These are phyloP conservation scores for Eupithecia abbreviata DNA, from an alignment of 2,888 invertebrate genomes.

Conservation along the genomic window DNA sequence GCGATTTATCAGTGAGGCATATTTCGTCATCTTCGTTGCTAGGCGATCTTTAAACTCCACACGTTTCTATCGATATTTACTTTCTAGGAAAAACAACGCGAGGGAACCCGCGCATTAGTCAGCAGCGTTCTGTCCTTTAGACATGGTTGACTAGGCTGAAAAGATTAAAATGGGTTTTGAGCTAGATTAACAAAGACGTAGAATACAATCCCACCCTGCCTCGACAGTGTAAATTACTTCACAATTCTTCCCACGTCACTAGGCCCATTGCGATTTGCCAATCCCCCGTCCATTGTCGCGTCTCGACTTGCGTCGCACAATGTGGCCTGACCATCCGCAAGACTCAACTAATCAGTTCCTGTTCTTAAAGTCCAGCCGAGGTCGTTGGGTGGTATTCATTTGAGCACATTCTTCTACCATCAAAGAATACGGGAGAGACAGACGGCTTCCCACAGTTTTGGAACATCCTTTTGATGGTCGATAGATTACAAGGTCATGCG, in stretches of 20 bases:
- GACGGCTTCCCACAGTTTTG: conserved; percentile 33
- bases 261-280: conserved; percentile 29
- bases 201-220: background rate
- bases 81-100: background rate
- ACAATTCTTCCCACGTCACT: conserved; percentile 28
- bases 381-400: conserved; percentile 40
- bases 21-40: conserved; percentile 8
- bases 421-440: conserved; percentile 35
- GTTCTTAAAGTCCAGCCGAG: conserved; percentile 39
- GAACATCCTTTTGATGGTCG: conserved; percentile 21
- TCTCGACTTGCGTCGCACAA: conserved; percentile 24
- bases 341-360: conserved; percentile 44
- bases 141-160: background rate
- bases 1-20: background rate
- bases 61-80: background rate
- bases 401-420: conserved; percentile 34
- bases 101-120: background rate
- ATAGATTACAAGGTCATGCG: conserved; percentile 19
- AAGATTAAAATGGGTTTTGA: background rate
- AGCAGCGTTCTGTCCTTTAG: background rate
- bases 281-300: conserved; percentile 38
- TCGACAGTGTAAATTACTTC: background rate
- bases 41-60: conserved; percentile 6
- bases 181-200: conserved; percentile 1
- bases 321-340: conserved; percentile 27